phyloP scores from a whole-genome alignment of 2,797 vertebrate species.

The Platyrinchus mystaceus region DNA sequence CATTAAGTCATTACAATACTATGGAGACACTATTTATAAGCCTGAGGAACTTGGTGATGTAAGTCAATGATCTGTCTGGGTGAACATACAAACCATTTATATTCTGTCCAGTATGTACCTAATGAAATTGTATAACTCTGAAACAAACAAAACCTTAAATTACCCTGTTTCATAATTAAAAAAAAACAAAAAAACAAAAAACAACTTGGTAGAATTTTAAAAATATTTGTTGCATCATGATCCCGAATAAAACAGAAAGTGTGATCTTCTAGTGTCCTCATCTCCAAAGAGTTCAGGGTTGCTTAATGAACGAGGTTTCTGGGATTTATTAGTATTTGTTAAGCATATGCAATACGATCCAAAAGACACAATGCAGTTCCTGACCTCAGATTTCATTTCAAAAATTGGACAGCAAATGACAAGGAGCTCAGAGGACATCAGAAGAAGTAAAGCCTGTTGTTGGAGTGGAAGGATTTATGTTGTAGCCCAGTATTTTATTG shows the following conservation, averaged over 20 bases:
- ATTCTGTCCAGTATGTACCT: not conserved
- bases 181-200: not conserved
- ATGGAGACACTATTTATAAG: not conserved
- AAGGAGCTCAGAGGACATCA: not conserved
- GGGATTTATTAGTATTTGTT: not conserved
- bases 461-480: conserved; percentile 1
- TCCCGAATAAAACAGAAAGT: not conserved
- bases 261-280: not conserved
- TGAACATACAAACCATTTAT: not conserved
- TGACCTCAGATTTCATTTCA: not conserved
- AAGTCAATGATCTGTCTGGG: not conserved
- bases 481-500: not conserved
- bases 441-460: not conserved
- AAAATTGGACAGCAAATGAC: not conserved
- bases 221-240: not conserved
- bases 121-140: not conserved
- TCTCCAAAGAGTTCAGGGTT: not conserved
- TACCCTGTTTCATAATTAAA: not conserved
- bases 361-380: not conserved
- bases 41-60: not conserved
- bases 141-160: not conserved
- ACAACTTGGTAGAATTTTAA: not conserved
- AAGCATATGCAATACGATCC: not conserved
- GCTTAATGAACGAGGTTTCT: not conserved
- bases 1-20: not conserved